phyloP scores from a whole-genome alignment of 2,888 invertebrate species.

The Dolomedes plantarius region DNA sequence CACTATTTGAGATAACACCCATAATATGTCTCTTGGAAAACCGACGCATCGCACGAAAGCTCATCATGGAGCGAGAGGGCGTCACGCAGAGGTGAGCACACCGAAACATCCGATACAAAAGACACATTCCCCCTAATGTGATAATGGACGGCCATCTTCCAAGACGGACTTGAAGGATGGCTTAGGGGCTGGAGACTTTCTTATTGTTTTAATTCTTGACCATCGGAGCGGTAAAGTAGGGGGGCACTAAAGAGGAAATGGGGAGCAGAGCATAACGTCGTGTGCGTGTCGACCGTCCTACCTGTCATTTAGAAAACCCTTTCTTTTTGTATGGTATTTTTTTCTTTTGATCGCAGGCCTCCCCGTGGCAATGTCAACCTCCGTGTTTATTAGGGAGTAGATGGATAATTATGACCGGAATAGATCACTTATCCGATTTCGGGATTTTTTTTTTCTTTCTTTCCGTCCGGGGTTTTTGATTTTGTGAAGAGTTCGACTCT shows the following conservation, averaged over 20 bases:
- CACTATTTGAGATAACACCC: slow-evolving; percentile 25
- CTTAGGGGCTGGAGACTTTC: slow-evolving; percentile 2
- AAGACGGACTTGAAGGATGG: not conserved
- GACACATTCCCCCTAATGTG: slow-evolving; percentile 40
- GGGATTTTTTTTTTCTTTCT: no score
- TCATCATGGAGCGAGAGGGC: not conserved
- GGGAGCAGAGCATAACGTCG: slow-evolving; percentile 41
- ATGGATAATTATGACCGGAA: slow-evolving; percentile 52
- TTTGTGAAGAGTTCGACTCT: not conserved
- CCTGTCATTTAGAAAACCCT: slow-evolving; percentile 42
- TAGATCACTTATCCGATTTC: slow-evolving; percentile 55
- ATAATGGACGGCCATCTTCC: slow-evolving; percentile 44
- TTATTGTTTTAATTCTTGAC: slow-evolving; percentile 58
- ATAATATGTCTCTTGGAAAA: slow-evolving; percentile 15
- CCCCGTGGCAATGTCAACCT: slow-evolving; percentile 35
- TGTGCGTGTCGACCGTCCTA: slow-evolving; percentile 65
- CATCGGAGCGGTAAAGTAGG: slow-evolving; percentile 51
- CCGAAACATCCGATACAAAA: slow-evolving; percentile 24
- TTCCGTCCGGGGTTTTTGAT: not conserved
- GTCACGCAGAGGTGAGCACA: slow-evolving; percentile 44
- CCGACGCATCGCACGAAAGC: slow-evolving; percentile 22
- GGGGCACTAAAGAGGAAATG: slow-evolving; percentile 37
- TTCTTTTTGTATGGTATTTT: slow-evolving; percentile 27
- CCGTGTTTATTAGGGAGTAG: slow-evolving; percentile 49
- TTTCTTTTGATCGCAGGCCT: slow-evolving; percentile 2